Evolutionary conservation across 64 coral and sea anemone genomes (phyloP).

Genomic region (Pachyseris speciosa): DNA sequence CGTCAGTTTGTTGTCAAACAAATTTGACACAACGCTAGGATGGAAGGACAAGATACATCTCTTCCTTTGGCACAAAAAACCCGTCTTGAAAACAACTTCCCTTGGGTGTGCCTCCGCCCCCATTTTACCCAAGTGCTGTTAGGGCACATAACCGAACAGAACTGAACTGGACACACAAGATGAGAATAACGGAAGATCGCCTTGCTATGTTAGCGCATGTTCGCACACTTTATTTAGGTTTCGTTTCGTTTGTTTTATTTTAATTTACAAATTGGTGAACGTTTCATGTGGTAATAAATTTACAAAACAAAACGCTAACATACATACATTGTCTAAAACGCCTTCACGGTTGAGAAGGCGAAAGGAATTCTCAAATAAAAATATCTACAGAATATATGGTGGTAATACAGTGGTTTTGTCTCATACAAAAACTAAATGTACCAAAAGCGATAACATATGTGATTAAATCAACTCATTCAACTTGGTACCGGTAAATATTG

Average conservation of each 20-base stretch:
- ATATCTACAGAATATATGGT: slow-evolving; percentile 41
- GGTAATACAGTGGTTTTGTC: not conserved
- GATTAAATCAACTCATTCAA: not conserved
- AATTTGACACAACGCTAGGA: too few species aligned
- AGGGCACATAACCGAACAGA: too few species aligned
- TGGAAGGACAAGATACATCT: too few species aligned
- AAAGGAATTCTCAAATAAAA: slow-evolving; percentile 3
- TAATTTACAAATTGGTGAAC: slow-evolving; percentile 32
- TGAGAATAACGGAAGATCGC: too few species aligned
- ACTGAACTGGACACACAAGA: too few species aligned
- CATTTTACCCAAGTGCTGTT: not conserved
- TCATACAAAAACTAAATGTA: not conserved
- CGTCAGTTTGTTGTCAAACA: not conserved
- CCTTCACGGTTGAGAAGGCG: not conserved
- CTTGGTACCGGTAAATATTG: not conserved
- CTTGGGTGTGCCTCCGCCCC: too few species aligned
- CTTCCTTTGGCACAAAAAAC: too few species aligned
- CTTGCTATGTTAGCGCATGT: not conserved
- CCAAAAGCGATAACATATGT: not conserved
- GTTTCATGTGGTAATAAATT: slow-evolving; percentile 7
- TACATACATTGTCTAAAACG: slow-evolving; percentile 18
- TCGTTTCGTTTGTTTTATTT: slow-evolving; percentile 14
- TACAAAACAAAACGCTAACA: slow-evolving; percentile 40
- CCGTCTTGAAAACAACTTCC: not conserved
- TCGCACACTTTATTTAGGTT: not conserved